These are phyloP conservation scores for Clepsis dumicolana DNA, from an alignment of 2,888 invertebrate genomes.

Conservation along the genomic window DNA sequence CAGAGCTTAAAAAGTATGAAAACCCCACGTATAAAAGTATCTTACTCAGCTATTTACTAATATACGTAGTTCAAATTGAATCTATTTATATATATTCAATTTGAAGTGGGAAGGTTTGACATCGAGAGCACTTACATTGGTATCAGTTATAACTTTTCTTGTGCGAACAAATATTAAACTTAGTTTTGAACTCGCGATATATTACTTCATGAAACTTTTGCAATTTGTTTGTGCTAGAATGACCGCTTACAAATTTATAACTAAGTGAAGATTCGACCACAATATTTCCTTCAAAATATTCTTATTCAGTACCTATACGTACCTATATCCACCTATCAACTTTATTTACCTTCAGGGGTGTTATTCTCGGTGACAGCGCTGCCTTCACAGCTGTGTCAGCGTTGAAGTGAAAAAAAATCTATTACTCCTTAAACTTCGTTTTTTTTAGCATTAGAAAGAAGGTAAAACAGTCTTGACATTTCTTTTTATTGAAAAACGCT, in stretches of 20 bases:
- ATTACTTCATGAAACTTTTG: neutral
- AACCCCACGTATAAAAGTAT: too few relatives aligned
- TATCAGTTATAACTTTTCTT: neutral
- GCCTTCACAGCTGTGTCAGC: too few relatives aligned
- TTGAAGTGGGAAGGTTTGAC: neutral
- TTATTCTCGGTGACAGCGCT: too few relatives aligned
- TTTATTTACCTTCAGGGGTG: neutral
- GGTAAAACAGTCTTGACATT: too few relatives aligned
- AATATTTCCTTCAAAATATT: too few relatives aligned
- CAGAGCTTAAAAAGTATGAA: too few relatives aligned
- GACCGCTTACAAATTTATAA: neutral
- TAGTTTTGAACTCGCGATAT: neutral
- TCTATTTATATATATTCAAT: too few relatives aligned
- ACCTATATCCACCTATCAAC: neutral
- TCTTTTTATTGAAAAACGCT: too few relatives aligned
- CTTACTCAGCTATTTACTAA: neutral
- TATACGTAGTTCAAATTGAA: neutral
- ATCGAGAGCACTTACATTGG: neutral
- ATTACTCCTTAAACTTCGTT: too few relatives aligned
- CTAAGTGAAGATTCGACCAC: neutral
- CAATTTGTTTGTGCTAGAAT: neutral
- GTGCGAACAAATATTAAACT: slow-evolving; percentile 1
- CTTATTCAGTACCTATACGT: neutral
- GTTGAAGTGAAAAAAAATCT: too few relatives aligned
- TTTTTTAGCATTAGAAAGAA: too few relatives aligned